Evolutionary conservation across 2,113 vertebrate species (phyloP), one percentile per base, ranked within the genome.

Genomic region (Cyrtonyx montezumae): DNA sequence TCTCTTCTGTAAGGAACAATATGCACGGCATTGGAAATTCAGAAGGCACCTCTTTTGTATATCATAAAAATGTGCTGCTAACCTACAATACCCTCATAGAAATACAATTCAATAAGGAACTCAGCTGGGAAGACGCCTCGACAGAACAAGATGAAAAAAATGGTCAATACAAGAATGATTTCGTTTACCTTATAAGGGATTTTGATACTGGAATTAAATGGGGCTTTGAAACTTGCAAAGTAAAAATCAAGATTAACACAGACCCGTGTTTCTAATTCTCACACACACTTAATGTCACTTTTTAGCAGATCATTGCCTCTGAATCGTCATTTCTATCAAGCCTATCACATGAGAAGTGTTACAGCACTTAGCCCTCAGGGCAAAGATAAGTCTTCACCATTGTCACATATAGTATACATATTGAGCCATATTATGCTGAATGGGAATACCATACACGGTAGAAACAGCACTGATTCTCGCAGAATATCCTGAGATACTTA

Each of bases 11-110:
- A 93, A 97, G 97, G 98, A 98, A 98, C 98, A 98, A 98, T 97
- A 98, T 97, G 97, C 95, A 96, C 97, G 97, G 94, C 98, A 97
- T 97, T 97, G 97, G 97, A 98, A 98, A 98, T 97, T 98, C 97
- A 97, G 98, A 96, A 98, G 97, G 98, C 98, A 97, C 95, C 97
- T 97, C 98, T 98, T 98, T 98, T 98, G 98, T 98, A 98, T 96
- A 96, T 95, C 96, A 96, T 97, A 98, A 98, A 98, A 98, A 98
- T 97, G 98, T 97, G 97, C 97, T 97, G 97, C 98, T 98, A 98
- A 98, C 98, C 97, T 98, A 98, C 98, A 98, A 98, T 98, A 98
- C 97, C 96, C 98, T 98, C 98, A 98, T 96, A 98, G 98, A 98
- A 98, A 98, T 97, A 98, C 97, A 98, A 97, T 98, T 98, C 98